Conservation (phyloP, 1,140 invertebrate species). For the Stegodyphus mimosarum region DNA sequence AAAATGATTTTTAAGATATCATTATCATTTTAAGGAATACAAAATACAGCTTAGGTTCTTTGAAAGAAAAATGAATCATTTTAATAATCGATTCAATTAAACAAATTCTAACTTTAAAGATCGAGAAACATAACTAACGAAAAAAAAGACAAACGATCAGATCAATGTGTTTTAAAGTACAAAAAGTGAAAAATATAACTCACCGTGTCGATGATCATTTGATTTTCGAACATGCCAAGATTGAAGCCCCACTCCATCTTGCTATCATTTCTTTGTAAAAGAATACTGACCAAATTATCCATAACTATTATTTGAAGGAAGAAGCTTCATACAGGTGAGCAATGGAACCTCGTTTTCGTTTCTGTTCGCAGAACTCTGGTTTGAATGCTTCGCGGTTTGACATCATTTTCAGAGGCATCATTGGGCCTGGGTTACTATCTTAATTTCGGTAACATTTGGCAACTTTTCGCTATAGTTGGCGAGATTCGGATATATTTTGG, state of each 20-base stretch:
- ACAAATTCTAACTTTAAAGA: too few relatives aligned
- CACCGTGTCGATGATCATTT: conserved; percentile 31
- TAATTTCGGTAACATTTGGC: too few relatives aligned
- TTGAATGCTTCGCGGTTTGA: conserved; percentile 37
- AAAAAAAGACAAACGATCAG: not conserved
- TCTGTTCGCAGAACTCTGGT: not conserved
- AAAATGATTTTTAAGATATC: too few relatives aligned
- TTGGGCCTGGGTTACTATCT: conserved; percentile 20
- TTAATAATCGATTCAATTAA: too few relatives aligned
- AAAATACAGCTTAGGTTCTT: too few relatives aligned
- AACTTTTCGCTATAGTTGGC: too few relatives aligned
- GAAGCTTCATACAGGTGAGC: too few relatives aligned
- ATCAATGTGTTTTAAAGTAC: not conserved
- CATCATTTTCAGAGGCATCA: conserved; percentile 1
- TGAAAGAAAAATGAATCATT: too few relatives aligned
- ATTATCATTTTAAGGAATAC: too few relatives aligned
- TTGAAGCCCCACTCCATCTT: conserved; percentile 33
- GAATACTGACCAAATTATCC: conserved; percentile 44
- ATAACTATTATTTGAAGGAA: not conserved
- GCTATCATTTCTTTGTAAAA: conserved; percentile 33
- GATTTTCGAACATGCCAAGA: conserved; percentile 7
- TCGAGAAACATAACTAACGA: too few relatives aligned
- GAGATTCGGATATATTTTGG: too few relatives aligned
- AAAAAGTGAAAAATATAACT: not conserved
- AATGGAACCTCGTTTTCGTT: not conserved